phyloP scores from a whole-genome alignment of 2,888 invertebrate species.

The Cotesia congregata region DNA sequence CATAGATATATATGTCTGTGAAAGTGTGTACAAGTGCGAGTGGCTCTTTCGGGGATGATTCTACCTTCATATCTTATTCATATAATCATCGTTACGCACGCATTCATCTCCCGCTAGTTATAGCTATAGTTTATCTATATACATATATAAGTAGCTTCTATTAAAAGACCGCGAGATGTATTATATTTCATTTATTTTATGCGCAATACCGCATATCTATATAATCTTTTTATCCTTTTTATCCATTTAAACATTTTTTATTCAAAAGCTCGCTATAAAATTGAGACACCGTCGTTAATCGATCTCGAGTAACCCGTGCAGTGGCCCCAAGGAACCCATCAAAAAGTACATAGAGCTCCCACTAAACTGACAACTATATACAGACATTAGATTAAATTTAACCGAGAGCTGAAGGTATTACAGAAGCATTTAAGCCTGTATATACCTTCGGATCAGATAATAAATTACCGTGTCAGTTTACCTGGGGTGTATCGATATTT shows the following conservation, averaged over 20 bases:
- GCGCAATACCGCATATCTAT: not conserved
- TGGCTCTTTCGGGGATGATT: constrained; percentile 46
- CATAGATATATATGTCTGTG: not conserved
- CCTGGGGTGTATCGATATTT: constrained; percentile 30
- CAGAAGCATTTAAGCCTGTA: not conserved
- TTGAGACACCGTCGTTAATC: constrained; percentile 34
- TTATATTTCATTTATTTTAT: constrained; percentile 15
- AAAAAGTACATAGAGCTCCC: constrained; percentile 4
- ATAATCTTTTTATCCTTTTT: not conserved
- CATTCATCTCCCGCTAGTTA: constrained; percentile 25
- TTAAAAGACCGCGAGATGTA: not conserved
- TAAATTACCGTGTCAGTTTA: constrained; percentile 40
- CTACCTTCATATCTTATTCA: not conserved
- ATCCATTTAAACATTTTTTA: not conserved
- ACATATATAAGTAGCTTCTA: not conserved
- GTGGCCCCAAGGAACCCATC: constrained; percentile 14
- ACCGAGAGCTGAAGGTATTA: not conserved
- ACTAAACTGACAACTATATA: not conserved
- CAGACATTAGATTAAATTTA: not conserved
- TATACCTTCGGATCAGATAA: constrained; percentile 20
- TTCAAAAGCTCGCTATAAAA: constrained; percentile 1
- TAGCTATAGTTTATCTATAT: not conserved
- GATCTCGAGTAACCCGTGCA: constrained; percentile 11
- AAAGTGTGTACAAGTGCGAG: not conserved
- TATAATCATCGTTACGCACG: constrained; percentile 31